Conservation (phyloP, 2,797 vertebrate genomes). For the Sorex maritimensis region DNA sequence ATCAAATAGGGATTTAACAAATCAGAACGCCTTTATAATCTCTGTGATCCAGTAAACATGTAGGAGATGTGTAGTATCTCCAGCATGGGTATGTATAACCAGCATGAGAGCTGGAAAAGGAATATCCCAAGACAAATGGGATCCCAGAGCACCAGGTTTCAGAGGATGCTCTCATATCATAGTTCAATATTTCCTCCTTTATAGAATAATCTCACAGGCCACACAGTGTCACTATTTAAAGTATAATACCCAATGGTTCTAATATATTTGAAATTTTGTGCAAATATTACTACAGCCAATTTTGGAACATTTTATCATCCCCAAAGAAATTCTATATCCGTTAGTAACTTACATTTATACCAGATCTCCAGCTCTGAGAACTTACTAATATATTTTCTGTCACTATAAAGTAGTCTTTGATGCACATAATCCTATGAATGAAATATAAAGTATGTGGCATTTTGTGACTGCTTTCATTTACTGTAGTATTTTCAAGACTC, state of each 20-base stretch:
- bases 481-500: not conserved
- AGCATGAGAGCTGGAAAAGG: not conserved
- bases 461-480: slow-evolving; percentile 19
- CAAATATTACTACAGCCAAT: not conserved
- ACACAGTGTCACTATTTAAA: not conserved
- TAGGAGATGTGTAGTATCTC: not conserved
- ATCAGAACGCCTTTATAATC: not conserved
- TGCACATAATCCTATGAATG: not conserved
- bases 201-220: not conserved
- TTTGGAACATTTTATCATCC: not conserved
- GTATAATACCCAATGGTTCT: not conserved
- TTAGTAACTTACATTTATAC: not conserved
- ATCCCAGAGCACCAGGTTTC: not conserved
- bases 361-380: not conserved
- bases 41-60: not conserved
- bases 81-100: too few species aligned
- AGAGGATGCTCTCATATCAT: not conserved
- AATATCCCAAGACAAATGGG: not conserved
- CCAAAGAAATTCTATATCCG: not conserved
- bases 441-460: not conserved
- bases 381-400: not conserved
- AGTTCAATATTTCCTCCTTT: not conserved
- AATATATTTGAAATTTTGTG: not conserved
- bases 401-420: not conserved
- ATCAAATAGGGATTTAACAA: not conserved